Base-by-base conservation (phyloP, 2,113 vertebrate genomes). In the Phalacrocorax pelagicus region DNA sequence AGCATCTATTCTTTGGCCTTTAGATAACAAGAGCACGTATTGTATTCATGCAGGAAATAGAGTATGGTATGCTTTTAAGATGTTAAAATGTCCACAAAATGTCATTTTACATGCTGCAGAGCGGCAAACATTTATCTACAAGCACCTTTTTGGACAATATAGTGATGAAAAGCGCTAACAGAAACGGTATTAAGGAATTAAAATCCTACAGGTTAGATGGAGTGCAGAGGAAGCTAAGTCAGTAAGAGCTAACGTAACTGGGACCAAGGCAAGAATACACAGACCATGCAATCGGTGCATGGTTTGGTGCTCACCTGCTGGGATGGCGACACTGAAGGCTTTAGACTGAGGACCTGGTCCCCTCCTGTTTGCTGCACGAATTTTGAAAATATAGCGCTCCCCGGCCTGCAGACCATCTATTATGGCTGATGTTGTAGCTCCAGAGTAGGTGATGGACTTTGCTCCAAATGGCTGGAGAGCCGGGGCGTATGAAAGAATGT, bases 301-400 rank as follows among this genome's bases (percentile, higher is more conserved):
- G 21, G 54, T 34, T 74, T 54, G 19, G 23, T 85, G 91, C 98
- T 99, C 98, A 99, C 99, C 98, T 98, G 95, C 95, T 96, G 99
- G 99, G 98, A 99, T 98, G 92, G 92, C 97, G 2, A 99, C 98
- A 91, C 98, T 98, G 98, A 99, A 99, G 96, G 98, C 98, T 97
- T 99, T 99, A 96, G 99, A 99, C 95, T 99, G 99, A 90, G 99
- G 99, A 90, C 99, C 99, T 54, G 98, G 98, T 86, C 99, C 99
- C 92, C 98, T 99, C 88, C 99, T 98, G 98, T 99, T 99, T 84
- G 99, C 98, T 40, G 99, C 99, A 91, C 98, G 98, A 42, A 99
- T 99, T 98, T 99, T 99, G 97, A 99, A 99, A 97, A 99, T 98
- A 96, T 99, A 99, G 72, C 99, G 99, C 52, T 99, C 99, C 44